Evolutionary conservation across 2,113 vertebrate species (phyloP).

Genomic region (Pipra filicauda): DNA sequence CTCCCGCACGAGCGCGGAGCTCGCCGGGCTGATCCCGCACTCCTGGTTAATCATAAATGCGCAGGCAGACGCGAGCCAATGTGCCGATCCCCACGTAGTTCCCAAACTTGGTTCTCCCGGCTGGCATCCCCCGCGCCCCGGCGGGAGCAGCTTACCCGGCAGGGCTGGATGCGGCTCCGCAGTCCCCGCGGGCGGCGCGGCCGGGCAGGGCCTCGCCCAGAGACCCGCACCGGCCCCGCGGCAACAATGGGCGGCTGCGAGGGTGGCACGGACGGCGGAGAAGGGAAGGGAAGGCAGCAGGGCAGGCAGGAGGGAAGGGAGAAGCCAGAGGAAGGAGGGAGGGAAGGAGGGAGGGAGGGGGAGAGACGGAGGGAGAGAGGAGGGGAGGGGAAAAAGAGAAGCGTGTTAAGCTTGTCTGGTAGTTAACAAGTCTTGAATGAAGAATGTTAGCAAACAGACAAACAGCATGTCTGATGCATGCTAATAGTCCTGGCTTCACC

Average conservation of each 20-base stretch:
- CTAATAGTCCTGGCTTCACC: slow-evolving; percentile 85
- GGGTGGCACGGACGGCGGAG: slow-evolving; percentile 72
- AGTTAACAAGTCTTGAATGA: slow-evolving; percentile 95
- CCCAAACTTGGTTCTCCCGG: slow-evolving; percentile 35
- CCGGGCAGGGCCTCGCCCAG: slow-evolving; percentile 26
- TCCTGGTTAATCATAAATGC: neutral
- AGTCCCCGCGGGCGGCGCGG: slow-evolving; percentile 49
- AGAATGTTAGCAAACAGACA: slow-evolving; percentile 94
- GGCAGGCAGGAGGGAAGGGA: slow-evolving; percentile 45
- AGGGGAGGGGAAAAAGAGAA: slow-evolving; percentile 62
- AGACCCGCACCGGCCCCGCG: slow-evolving; percentile 47
- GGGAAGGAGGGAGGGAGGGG: slow-evolving; percentile 7
- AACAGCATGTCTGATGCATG: slow-evolving; percentile 88
- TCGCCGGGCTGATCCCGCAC: neutral
- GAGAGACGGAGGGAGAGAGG: slow-evolving; percentile 22
- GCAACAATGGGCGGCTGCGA: slow-evolving; percentile 85
- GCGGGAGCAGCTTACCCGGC: slow-evolving; percentile 45
- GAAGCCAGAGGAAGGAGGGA: slow-evolving; percentile 50
- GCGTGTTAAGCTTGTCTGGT: slow-evolving; percentile 88
- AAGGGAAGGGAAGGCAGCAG: slow-evolving; percentile 40
- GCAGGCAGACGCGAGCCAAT: neutral
- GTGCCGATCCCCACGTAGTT: slow-evolving; percentile 12
- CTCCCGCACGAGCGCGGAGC: neutral
- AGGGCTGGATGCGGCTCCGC: slow-evolving; percentile 7
- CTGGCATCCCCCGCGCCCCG: neutral